A percentile compares a stretch with the other conserved stretches of the same genome.
These are phyloP conservation scores for Geotria australis DNA, from an alignment of 2,797 vertebrate species.

Conservation along the genomic window DNA sequence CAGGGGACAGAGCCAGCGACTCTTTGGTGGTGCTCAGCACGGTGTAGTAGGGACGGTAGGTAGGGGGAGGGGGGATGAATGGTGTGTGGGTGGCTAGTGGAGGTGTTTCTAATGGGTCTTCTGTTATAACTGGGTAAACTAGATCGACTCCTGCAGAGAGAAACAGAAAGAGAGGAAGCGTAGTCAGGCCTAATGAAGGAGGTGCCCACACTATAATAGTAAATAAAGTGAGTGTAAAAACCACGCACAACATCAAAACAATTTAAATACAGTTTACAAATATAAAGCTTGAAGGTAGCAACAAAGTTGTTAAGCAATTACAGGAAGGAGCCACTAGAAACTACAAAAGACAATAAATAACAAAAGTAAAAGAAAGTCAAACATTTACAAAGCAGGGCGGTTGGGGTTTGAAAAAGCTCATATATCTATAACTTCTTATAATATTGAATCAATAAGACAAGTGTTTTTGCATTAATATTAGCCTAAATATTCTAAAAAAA, in stretches of 20 bases:
- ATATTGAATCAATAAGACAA: not conserved
- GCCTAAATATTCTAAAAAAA: slow-evolving; percentile 23
- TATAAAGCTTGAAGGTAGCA: too few species aligned
- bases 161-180: slow-evolving; percentile 20
- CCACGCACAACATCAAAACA: not conserved
- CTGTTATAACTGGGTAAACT: slow-evolving; percentile 84
- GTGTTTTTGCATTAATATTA: too few species aligned
- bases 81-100: slow-evolving; percentile 62
- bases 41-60: slow-evolving; percentile 48
- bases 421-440: not conserved
- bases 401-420: not conserved
- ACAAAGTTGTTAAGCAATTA: too few species aligned
- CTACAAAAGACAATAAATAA: slow-evolving; percentile 1
- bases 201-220: not conserved
- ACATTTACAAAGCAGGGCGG: not conserved
- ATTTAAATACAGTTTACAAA: slow-evolving; percentile 1
- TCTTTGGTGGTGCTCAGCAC: slow-evolving; percentile 75
- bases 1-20: slow-evolving; percentile 95
- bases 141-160: slow-evolving; percentile 67
- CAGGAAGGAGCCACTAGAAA: too few species aligned
- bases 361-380: slow-evolving; percentile 1
- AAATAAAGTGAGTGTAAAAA: slow-evolving; percentile 2
- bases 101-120: slow-evolving; percentile 75
- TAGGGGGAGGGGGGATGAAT: slow-evolving; percentile 54
- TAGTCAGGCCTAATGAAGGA: slow-evolving; percentile 7